phyloP scores from a whole-genome alignment of 2,888 invertebrate species.

The Sarcophaga variegata region DNA sequence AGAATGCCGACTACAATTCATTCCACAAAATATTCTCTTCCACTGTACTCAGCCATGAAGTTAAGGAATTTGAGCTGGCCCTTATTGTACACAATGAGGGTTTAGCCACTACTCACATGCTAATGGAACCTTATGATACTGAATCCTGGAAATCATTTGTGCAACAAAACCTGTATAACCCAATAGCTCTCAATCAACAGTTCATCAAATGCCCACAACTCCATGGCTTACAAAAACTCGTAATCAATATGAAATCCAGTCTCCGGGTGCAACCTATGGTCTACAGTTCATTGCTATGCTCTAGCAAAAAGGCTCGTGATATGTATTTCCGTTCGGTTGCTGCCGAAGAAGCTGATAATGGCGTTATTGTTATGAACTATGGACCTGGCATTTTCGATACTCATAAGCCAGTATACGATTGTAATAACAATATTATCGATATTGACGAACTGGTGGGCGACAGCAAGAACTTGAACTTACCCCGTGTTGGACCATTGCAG shows the following conservation, averaged over 20 bases:
- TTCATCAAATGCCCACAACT: constrained; percentile 73
- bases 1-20: constrained; percentile 45
- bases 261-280: constrained; percentile 75
- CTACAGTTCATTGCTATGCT: constrained; percentile 75
- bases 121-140: constrained; percentile 76
- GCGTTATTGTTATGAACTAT: constrained; percentile 77
- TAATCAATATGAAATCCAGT: constrained; percentile 78
- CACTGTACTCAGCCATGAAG: constrained; percentile 59
- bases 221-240: constrained; percentile 72
- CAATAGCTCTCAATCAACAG: constrained; percentile 77
- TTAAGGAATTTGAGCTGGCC: constrained; percentile 73
- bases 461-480: constrained; percentile 66
- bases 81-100: constrained; percentile 79
- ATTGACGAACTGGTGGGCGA: constrained; percentile 71
- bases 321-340: constrained; percentile 80
- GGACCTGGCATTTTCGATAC: constrained; percentile 76
- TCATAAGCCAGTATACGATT: constrained; percentile 74
- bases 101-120: constrained; percentile 73
- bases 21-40: constrained; percentile 70
- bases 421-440: constrained; percentile 76
- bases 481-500: constrained; percentile 74
- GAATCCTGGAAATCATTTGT: constrained; percentile 75
- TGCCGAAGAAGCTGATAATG: constrained; percentile 74
- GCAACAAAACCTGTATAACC: constrained; percentile 74
- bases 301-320: constrained; percentile 78